These are phyloP conservation scores for Scaptomyza graminum DNA, from an alignment of 1,140 invertebrate genomes.

Conservation along the genomic window DNA sequence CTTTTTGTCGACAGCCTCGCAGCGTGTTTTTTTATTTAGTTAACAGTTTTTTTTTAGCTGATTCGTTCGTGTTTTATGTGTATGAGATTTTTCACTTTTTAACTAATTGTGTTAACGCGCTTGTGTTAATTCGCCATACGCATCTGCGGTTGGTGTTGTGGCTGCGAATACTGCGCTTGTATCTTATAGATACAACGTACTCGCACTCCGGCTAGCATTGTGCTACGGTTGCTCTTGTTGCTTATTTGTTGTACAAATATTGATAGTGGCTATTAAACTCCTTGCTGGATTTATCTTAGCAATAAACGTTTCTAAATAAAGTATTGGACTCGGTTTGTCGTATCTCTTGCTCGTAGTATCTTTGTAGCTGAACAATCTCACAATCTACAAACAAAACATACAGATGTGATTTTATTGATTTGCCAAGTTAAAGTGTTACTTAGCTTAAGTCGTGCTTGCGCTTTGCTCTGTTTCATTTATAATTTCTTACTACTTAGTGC, in stretches of 20 bases:
- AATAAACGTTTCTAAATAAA: constrained; percentile 58
- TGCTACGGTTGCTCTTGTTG: constrained; percentile 42
- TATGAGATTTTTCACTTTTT: constrained; percentile 69
- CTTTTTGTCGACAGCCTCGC: constrained; percentile 65
- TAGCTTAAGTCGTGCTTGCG: constrained; percentile 24
- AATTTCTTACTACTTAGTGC: constrained; percentile 10
- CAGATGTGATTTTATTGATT: constrained; percentile 59
- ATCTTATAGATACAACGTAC: constrained; percentile 55
- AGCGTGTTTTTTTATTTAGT: constrained; percentile 45
- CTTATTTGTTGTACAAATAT: constrained; percentile 75
- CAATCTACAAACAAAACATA: background rate
- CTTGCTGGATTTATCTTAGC: constrained; percentile 67
- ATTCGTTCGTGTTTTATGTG: constrained; percentile 29
- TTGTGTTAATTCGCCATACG: constrained; percentile 76
- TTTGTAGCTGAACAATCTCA: background rate
- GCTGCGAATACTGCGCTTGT: constrained; percentile 23
- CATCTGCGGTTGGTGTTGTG: constrained; percentile 39
- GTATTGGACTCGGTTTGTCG: constrained; percentile 23
- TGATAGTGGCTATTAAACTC: constrained; percentile 67
- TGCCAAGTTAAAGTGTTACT: constrained; percentile 53
- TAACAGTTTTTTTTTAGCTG: constrained; percentile 45
- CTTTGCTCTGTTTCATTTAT: constrained; percentile 60
- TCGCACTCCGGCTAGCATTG: constrained; percentile 4
- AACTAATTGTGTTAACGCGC: constrained; percentile 78
- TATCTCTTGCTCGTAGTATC: constrained; percentile 7